Percentiles rank a stretch among this genome's conserved stretches.
These are phyloP conservation scores for Cardiocondyla obscurior DNA, from an alignment of 1,140 invertebrate species.

Conservation along the genomic window DNA sequence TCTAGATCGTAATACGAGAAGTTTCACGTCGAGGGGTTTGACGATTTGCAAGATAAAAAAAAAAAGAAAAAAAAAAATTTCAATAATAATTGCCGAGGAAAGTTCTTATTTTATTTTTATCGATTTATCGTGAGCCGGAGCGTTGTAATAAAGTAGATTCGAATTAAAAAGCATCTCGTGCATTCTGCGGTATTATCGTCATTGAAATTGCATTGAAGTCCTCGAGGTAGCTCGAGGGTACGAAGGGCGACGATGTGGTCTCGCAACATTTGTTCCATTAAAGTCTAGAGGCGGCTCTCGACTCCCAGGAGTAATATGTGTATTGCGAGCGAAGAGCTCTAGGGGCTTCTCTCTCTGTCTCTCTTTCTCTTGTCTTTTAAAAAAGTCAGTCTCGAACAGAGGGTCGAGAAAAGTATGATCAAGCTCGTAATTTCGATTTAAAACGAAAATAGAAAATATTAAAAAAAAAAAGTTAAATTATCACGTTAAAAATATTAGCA, in stretches of 20 bases:
- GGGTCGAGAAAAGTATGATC: constrained; percentile 46
- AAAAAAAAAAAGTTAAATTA: constrained; percentile 61
- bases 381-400: constrained; percentile 66
- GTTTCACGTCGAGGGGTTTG: no score
- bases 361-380: constrained; percentile 57
- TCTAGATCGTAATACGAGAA: background rate
- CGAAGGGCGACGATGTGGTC: constrained; percentile 55
- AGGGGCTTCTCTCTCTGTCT: constrained; percentile 41
- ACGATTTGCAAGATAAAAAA: no score
- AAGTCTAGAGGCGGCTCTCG: constrained; percentile 65
- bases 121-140: background rate
- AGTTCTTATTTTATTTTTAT: constrained; percentile 1
- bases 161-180: background rate
- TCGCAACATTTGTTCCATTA: constrained; percentile 81
- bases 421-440: background rate
- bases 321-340: constrained; percentile 54
- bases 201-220: background rate
- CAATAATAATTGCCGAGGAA: background rate
- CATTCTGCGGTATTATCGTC: background rate
- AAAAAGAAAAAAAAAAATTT: background rate
- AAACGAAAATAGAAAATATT: no score
- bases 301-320: constrained; percentile 74
- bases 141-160: background rate
- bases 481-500: no score
- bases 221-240: constrained; percentile 14